phyloP scores from a whole-genome alignment of 2,888 invertebrate species.

The Trileptium ribeirensis region DNA sequence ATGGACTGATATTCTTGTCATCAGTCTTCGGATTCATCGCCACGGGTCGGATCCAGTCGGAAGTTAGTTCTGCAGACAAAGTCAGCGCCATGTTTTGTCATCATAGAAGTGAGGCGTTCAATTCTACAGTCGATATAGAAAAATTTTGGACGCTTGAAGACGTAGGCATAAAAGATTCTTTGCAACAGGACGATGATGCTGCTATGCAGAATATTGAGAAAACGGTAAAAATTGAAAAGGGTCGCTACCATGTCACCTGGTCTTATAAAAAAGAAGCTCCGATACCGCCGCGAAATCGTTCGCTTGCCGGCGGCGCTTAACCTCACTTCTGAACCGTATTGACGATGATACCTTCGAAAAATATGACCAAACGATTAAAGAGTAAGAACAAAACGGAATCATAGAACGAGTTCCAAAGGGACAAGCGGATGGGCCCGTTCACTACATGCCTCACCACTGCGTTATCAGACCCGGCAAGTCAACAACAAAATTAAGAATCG shows the following conservation, averaged over 20 bases:
- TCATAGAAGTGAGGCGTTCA: neutral
- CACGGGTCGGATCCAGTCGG: neutral
- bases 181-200: neutral
- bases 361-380: constrained; percentile 20
- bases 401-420: constrained; percentile 21
- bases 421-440: neutral
- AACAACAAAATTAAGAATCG: constrained; percentile 36
- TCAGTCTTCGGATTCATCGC: neutral
- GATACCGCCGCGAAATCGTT: neutral
- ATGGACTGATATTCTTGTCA: neutral
- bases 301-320: neutral
- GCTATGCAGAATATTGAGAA: neutral
- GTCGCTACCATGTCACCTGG: neutral
- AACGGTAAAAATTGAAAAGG: neutral
- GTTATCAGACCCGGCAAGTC: constrained; percentile 28
- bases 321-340: neutral
- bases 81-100: neutral
- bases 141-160: neutral
- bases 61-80: neutral
- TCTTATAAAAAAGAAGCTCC: neutral
- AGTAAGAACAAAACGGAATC: constrained; percentile 20
- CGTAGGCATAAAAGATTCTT: neutral
- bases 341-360: constrained; percentile 13
- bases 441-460: constrained; percentile 34
- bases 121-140: neutral